Evolutionary conservation across 2,888 invertebrate genomes (phyloP).

Genomic region (Pogonocherus hispidulus): DNA sequence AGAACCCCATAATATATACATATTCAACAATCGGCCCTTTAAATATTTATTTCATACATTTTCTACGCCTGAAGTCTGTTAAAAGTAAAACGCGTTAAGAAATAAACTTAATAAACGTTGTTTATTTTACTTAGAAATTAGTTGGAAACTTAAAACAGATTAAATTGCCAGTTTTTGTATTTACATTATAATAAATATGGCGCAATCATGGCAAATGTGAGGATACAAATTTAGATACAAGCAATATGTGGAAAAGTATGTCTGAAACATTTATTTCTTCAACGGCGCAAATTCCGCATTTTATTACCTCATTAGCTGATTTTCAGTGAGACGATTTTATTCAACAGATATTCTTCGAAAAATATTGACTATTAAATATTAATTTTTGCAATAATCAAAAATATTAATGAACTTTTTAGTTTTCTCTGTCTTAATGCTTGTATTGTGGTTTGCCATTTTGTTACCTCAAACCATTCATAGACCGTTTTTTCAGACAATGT

Average conservation of each 20-base stretch:
- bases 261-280: background rate
- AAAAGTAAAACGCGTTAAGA: constrained; percentile 47
- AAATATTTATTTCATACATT: constrained; percentile 64
- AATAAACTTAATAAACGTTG: constrained; percentile 60
- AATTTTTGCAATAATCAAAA: no score
- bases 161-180: constrained; percentile 26
- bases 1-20: constrained; percentile 56
- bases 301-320: background rate
- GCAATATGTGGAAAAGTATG: background rate
- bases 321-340: no score
- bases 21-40: constrained; percentile 56
- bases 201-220: constrained; percentile 4
- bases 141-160: constrained; percentile 55
- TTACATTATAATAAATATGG: constrained; percentile 11
- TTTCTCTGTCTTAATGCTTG: no score
- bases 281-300: background rate
- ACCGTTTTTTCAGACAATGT: no score
- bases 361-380: no score
- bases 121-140: constrained; percentile 64
- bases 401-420: no score
- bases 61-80: constrained; percentile 26
- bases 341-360: no score
- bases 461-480: no score
- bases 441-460: no score
- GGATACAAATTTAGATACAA: background rate